Evolutionary conservation across 1,140 invertebrate genomes (phyloP).

Genomic region (Heliothis virescens): DNA sequence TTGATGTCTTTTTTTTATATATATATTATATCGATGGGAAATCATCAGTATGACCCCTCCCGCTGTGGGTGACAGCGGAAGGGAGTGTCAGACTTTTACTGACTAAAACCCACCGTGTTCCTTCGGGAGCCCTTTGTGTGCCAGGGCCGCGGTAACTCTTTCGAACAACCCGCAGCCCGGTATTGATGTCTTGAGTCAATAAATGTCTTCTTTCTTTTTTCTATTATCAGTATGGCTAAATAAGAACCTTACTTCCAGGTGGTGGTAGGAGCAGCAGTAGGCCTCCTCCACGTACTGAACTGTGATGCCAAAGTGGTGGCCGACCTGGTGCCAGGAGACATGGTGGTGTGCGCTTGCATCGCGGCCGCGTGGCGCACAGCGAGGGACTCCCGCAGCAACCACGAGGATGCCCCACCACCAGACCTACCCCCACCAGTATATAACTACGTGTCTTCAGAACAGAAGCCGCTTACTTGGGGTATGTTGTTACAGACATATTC

Average conservation of each 20-base stretch:
- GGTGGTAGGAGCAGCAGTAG: constrained; percentile 91
- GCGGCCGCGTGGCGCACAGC: constrained; percentile 91
- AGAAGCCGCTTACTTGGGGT: constrained; percentile 88
- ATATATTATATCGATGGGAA: no score
- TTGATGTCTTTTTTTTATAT: no score
- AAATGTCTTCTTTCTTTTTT: no score
- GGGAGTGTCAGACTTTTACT: no score
- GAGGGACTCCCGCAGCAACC: constrained; percentile 69
- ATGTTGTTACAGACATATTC: constrained; percentile 40
- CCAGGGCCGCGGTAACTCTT: no score
- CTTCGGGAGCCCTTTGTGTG: no score
- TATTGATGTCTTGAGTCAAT: no score
- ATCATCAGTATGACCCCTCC: no score
- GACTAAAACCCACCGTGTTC: no score
- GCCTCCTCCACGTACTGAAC: constrained; percentile 91
- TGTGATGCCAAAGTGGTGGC: constrained; percentile 88
- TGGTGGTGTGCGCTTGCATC: constrained; percentile 92
- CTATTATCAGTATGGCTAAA: no score
- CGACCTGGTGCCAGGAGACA: constrained; percentile 95
- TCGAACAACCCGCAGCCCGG: no score
- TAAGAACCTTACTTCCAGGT: constrained; percentile 65
- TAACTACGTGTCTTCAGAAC: constrained; percentile 87
- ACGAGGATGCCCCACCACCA: constrained; percentile 68
- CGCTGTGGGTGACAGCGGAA: no score
- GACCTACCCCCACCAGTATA: constrained; percentile 85